Evolutionary conservation across 2,113 vertebrate species (phyloP), one percentile per base, ranked within the genome.

Genomic region (Apaloderma vittatum): DNA sequence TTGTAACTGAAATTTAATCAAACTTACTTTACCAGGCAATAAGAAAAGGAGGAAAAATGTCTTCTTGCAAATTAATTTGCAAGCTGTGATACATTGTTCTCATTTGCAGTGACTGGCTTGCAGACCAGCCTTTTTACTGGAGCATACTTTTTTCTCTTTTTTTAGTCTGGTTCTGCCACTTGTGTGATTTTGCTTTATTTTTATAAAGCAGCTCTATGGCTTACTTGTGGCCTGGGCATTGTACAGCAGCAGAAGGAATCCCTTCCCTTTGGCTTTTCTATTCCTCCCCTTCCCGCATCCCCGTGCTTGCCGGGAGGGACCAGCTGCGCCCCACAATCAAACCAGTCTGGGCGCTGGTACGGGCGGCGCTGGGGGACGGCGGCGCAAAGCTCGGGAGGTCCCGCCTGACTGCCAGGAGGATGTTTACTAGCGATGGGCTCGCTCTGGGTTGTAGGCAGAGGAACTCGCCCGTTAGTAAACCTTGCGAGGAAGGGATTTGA

Each of bases 401-500:
- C 85, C 18, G 34, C 82, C 90, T 90, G 93, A 68, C 86, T 72
- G 79, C 91, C 49, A 0, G 74, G 7, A 79, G 65, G 57, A 81
- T 97, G 96, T 96, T 94, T 94, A 76, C 92, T 73, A 43, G 48
- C 3, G 6, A 30, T 22, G 80, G 87, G 73, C 86, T 91, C 82
- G 37, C 85, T 51, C n/a, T 13, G 68, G n/a, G 59, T 66, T 49
- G 70, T 19, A 32, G 84, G 43, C 77, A 78, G 32, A 17, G 74
- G 21, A 85, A 23, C 34, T 59, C 66, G 59, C 59, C 87, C 55
- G 1, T 54, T 58, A 45, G 80, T 40, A 6, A 9, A 48, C 40
- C 67, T 79, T 67, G 45, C 37, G 36, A 34, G 72, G 59, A 61
- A 43, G 71, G 22, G 12, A 29, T 55, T 66, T 72, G 61, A 84